These are phyloP conservation scores for Leptobrachium leishanense DNA, from an alignment of 2,113 vertebrate species.

Conservation along the genomic window DNA sequence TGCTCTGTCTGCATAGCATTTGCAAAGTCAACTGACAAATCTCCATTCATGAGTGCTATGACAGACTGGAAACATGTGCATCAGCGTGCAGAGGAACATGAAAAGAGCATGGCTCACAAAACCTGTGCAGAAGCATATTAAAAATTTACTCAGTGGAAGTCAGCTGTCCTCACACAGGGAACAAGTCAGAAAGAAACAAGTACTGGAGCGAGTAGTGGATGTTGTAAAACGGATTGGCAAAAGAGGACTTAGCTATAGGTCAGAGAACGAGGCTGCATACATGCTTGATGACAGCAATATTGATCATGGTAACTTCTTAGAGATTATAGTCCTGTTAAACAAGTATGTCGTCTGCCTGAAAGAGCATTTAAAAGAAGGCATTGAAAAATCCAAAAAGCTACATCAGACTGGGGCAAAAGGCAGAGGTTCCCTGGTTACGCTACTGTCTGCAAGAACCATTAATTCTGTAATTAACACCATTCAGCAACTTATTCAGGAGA, in stretches of 20 bases:
- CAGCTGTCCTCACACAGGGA: neutral
- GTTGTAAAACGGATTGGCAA: constrained; percentile 13
- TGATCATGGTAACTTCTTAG: constrained; percentile 15
- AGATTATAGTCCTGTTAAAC: neutral
- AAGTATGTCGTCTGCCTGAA: constrained; percentile 19
- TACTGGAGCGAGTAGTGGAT: neutral
- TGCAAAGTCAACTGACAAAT: neutral
- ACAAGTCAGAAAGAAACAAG: constrained; percentile 1
- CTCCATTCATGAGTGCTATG: neutral
- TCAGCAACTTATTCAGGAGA: neutral
- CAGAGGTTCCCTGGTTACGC: neutral
- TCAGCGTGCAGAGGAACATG: constrained; percentile 13
- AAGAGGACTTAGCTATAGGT: neutral
- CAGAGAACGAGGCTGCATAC: constrained; percentile 1
- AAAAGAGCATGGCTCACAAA: neutral
- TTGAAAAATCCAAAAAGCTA: constrained; percentile 8
- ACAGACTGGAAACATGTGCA: constrained; percentile 7
- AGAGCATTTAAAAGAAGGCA: constrained; percentile 9
- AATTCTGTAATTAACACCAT: neutral
- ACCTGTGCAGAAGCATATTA: neutral
- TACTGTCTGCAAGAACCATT: constrained; percentile 1
- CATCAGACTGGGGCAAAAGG: neutral
- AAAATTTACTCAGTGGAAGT: neutral
- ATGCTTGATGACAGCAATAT: neutral
- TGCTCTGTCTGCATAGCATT: constrained; percentile 10